Evolutionary conservation across 2,888 invertebrate species (phyloP).

Genomic region (Odontothrips loti): DNA sequence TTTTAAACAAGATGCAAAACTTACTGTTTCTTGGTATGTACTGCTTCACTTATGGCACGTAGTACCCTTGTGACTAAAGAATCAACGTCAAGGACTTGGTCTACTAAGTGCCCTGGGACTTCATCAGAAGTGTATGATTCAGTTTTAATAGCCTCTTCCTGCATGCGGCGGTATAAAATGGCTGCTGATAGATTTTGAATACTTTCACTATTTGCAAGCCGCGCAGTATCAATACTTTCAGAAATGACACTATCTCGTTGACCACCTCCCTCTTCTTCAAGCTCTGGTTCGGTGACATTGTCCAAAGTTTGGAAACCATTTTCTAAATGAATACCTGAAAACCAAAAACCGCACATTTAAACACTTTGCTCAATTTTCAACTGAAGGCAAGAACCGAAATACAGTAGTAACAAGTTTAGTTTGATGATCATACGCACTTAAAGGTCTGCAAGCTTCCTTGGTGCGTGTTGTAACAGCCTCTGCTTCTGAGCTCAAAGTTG

Average conservation of each 20-base stretch:
- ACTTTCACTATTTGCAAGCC: slow-evolving; percentile 56
- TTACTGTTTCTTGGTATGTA: neutral
- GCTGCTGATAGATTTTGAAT: slow-evolving; percentile 74
- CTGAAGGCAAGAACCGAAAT: too few species aligned
- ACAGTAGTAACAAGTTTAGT: too few species aligned
- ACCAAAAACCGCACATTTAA: too few species aligned
- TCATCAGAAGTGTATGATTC: slow-evolving; percentile 50
- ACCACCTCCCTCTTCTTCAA: slow-evolving; percentile 28
- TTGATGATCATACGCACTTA: neutral
- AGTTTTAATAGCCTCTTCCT: slow-evolving; percentile 50
- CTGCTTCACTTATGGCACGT: neutral
- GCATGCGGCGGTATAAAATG: slow-evolving; percentile 66
- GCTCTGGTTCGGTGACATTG: slow-evolving; percentile 32
- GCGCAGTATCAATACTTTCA: slow-evolving; percentile 31
- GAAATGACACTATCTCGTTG: slow-evolving; percentile 25
- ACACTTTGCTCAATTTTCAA: too few species aligned
- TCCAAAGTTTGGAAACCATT: slow-evolving; percentile 4
- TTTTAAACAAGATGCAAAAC: neutral
- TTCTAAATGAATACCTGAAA: neutral
- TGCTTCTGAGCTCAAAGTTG: neutral
- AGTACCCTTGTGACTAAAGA: slow-evolving; percentile 60
- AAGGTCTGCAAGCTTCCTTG: neutral
- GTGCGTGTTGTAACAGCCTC: neutral
- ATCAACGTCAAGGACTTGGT: slow-evolving; percentile 71
- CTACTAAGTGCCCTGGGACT: slow-evolving; percentile 58